Evolutionary conservation across 1,140 invertebrate species (phyloP).

Genomic region (Diplogasteroides magnus): DNA sequence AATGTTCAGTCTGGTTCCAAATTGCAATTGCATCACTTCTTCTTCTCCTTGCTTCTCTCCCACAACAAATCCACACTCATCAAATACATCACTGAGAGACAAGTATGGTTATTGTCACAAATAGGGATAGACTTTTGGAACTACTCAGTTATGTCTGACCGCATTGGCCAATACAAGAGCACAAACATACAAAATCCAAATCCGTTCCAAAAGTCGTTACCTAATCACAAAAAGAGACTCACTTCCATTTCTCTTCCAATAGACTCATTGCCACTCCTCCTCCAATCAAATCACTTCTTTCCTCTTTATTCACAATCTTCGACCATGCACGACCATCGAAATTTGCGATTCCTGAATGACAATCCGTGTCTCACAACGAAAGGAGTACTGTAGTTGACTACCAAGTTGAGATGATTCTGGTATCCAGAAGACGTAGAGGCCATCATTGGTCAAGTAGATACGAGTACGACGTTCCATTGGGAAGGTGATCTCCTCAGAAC

Average conservation of each 20-base stretch:
- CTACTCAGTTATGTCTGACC: neutral
- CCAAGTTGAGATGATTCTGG: neutral
- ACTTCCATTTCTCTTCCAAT: neutral
- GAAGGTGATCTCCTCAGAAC: neutral
- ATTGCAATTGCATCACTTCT: neutral
- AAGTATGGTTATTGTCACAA: neutral
- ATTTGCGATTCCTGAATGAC: neutral
- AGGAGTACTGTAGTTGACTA: neutral
- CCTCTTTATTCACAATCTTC: neutral
- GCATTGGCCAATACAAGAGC: neutral
- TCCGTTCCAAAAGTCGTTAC: neutral
- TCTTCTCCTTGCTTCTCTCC: neutral
- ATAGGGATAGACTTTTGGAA: neutral
- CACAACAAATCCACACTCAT: neutral
- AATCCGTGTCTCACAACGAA: neutral
- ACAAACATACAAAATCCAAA: neutral
- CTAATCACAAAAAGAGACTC: neutral
- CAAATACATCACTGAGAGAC: neutral
- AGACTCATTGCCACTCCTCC: neutral
- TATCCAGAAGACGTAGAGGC: neutral
- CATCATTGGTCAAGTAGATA: neutral
- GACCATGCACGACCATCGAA: neutral
- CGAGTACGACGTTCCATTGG: neutral
- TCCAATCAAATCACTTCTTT: neutral
- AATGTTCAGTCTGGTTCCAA: neutral